Evolutionary conservation across 2,113 vertebrate species (phyloP), one percentile per base, ranked within the genome.

Genomic region (Myiozetetes cayanensis): DNA sequence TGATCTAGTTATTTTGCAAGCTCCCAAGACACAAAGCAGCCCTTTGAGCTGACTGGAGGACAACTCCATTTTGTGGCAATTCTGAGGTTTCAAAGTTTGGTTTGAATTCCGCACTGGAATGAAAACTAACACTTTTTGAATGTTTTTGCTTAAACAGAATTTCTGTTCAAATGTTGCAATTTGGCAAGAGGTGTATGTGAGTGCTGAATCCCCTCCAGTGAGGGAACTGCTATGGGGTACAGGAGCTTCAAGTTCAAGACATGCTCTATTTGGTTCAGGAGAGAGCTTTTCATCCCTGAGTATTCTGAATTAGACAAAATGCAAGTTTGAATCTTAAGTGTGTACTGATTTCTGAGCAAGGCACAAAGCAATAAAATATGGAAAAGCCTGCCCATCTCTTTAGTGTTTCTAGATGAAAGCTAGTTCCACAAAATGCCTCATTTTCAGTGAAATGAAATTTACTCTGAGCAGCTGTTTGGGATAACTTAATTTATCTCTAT

Each of bases 81-180:
- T 92, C 65, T 89, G 91, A 95, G 89, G 93, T 95, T 92, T 97
- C 70, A 47, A 78, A 91, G 89, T 94, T 91, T 85, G 89, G 65
- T 94, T 95, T 97, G 77, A 89, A 35, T 89, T 81, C 80, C 77
- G 56, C 25, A 15, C 44, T 89, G 94, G 84, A 94, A 91, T 53
- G 94, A 96, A 96, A 94, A 89, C 33, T 35, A 92, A 87, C 76
- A 47, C 73, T 78, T 94, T 85, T 46, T 68, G n/a, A 93, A 94
- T 49, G 62, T 28, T 89, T 92, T 68, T 82, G 62, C 70, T 72
- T 65, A 80, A 96, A 87, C 41, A 91, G 81, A 94, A 87, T 94
- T 84, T 94, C 84, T 94, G 89, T 68, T 94, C 77, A 91, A 94
- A 93, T 72, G 58, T 37, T 94, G 84, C 41, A 43, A 44, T 81